phyloP scores from a whole-genome alignment of 1,140 invertebrate species.

The Acromyrmex echinatior region DNA sequence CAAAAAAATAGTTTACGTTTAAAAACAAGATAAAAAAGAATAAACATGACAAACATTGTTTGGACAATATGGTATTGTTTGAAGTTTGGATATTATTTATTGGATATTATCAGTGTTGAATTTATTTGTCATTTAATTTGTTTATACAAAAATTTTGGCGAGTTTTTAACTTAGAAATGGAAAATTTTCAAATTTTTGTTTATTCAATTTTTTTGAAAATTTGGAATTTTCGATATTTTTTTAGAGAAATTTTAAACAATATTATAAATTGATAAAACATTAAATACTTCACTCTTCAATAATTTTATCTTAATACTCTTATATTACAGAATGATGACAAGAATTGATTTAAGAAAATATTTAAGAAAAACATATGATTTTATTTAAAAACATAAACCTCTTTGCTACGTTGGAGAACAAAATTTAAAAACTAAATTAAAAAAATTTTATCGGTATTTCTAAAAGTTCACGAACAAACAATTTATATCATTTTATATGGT shows the following conservation, averaged over 20 bases:
- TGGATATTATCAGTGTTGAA: neutral
- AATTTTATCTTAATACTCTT: neutral
- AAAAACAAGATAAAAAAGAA: neutral
- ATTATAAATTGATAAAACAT: neutral
- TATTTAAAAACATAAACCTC: neutral
- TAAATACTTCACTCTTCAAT: neutral
- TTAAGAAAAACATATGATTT: neutral
- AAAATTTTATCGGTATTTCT: neutral
- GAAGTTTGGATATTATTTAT: too few relatives aligned
- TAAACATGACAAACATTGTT: neutral
- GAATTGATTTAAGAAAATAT: neutral
- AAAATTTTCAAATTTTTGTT: neutral
- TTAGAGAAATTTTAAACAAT: neutral
- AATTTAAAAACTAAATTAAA: neutral
- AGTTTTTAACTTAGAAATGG: neutral
- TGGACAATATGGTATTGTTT: neutral
- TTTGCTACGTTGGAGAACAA: neutral
- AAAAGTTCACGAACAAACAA: neutral
- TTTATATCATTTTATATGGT: neutral
- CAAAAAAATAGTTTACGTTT: neutral
- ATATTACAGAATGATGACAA: neutral
- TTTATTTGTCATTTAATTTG: conserved; percentile 2
- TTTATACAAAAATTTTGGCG: neutral
- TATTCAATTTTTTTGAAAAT: neutral
- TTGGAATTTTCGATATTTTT: neutral